Conservation (phyloP, 2,113 vertebrate species). For the Nothocercus nigrocapillus region DNA sequence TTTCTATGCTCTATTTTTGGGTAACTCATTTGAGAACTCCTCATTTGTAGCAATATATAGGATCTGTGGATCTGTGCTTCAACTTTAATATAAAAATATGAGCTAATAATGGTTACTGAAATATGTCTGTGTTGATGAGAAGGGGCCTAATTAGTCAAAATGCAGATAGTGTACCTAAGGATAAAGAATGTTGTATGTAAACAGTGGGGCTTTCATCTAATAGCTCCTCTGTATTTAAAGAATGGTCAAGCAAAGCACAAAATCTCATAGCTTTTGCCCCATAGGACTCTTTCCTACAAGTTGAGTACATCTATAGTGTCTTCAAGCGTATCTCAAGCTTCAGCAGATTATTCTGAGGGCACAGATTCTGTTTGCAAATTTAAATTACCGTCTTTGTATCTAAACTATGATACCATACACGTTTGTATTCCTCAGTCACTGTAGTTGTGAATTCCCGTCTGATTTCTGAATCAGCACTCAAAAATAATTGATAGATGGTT, state of each 20-base stretch:
- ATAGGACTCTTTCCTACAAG: background rate
- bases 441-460: slow-evolving; percentile 29
- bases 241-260: background rate
- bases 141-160: background rate
- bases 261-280: background rate
- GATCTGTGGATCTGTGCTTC: background rate
- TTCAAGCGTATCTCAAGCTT: slow-evolving; percentile 35
- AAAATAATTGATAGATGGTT: slow-evolving; percentile 33
- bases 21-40: background rate
- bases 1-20: background rate
- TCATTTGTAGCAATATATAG: background rate
- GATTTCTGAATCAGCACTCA: slow-evolving; percentile 69
- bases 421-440: slow-evolving; percentile 58
- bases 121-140: background rate
- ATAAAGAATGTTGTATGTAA: background rate
- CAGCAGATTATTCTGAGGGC: background rate
- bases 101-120: background rate
- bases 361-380: slow-evolving; percentile 45
- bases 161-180: background rate
- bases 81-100: fast-evolving
- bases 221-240: background rate
- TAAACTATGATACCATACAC: slow-evolving; percentile 6
- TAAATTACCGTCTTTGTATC: slow-evolving; percentile 58
- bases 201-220: background rate
- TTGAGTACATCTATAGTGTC: slow-evolving; percentile 6